phyloP scores from a whole-genome alignment of 2,113 vertebrate species.

The Sander lucioperca region DNA sequence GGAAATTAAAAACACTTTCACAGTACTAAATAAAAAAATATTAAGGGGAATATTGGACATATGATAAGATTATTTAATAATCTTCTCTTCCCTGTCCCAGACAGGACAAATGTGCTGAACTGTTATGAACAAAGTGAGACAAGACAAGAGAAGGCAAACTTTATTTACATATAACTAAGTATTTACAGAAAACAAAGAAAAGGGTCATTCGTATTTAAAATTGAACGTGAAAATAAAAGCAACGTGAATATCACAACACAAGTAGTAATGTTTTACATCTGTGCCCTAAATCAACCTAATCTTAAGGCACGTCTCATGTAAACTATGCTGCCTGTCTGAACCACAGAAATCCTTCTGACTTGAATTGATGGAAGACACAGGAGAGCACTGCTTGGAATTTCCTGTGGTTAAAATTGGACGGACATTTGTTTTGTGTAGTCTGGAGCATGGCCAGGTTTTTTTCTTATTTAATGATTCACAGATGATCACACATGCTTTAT shows the following conservation, averaged over 20 bases:
- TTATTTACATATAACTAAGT: neutral
- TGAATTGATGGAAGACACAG: neutral
- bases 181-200: neutral
- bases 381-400: neutral
- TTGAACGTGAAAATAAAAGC: neutral
- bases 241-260: neutral
- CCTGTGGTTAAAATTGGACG: neutral
- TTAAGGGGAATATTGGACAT: neutral
- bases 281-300: neutral
- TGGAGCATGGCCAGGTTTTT: neutral
- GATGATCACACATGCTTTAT: neutral
- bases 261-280: neutral
- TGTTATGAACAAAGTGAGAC: neutral
- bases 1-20: neutral
- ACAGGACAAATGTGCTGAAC: neutral
- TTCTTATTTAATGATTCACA: slow-evolving; percentile 2
- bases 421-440: slow-evolving; percentile 20
- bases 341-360: neutral
- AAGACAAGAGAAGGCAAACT: neutral
- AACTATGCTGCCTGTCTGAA: neutral
- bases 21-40: neutral
- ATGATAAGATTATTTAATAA: neutral
- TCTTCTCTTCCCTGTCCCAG: neutral
- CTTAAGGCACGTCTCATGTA: neutral
- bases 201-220: neutral